Base-by-base conservation (phyloP, 2,113 vertebrate species). In the Catharus bicknelli region DNA sequence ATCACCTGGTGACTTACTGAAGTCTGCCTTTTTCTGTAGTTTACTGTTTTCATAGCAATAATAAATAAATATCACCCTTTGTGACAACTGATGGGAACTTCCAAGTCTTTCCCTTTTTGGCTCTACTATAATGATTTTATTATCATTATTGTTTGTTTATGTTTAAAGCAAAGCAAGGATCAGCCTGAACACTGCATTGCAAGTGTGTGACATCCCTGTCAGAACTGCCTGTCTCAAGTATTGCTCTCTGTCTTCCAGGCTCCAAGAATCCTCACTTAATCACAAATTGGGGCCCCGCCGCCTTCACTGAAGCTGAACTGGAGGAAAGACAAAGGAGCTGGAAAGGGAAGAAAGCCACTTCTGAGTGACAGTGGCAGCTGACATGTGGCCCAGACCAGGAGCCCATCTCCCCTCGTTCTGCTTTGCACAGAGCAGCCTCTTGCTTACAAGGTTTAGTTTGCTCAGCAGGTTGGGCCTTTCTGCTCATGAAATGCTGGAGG, bases 201-300 rank as follows among this genome's bases (percentile, higher is more conserved):
- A 3, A 16, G 14, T 18, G 23, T 64, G 57, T 3, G 0, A 22
- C 0, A 0, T 45, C 40, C 13, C 16, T 23, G 26, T 69, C 55
- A n/a, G 63, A 76, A 57, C 10, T 1, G 3, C 38, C 59, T 34
- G 8, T 64, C 59, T 86, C 76, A 86, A 43, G 17, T 51, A 16
- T 23, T 86, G 50, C 48, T 5, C 61, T 86, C 18, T 97, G 25
- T 96, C 42, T 95, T 95, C 27, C 83, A 99, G 99, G 99, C 66
- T 97, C 98, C 27, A 99, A 99, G 95, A 98, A 97, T 27, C 98
- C 98, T 59, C 97, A 97, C 86, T 90, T 98, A 51, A 98, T 99
- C 96, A 99, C 99, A 43, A 99, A 99, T 97, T 99, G 99, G 99
- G 99, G 99, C 19, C 98, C 98, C 0, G 98, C 99, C 0, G 98